Conservation (phyloP, 2,797 vertebrate genomes). For the Falco naumanni region DNA sequence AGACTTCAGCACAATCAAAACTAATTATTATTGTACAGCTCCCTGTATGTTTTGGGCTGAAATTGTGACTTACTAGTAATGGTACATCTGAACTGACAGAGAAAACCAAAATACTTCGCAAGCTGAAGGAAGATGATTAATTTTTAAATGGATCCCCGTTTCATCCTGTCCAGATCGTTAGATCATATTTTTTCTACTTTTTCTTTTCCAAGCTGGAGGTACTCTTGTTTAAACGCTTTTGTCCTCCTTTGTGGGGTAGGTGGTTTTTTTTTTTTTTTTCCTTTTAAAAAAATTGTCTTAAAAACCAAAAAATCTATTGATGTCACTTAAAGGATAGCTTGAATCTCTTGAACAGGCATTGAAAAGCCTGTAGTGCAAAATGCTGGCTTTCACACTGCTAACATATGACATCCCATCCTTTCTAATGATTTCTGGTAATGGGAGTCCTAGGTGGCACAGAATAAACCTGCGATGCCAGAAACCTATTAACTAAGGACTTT, state of each 20-base stretch:
- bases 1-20: not conserved
- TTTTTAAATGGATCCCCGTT: not conserved
- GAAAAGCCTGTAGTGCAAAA: not conserved
- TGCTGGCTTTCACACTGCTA: not conserved
- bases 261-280: not conserved
- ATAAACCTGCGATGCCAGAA: not conserved
- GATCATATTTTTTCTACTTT: not conserved
- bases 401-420: not conserved
- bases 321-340: not conserved
- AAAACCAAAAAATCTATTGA: not conserved
- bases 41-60: not conserved
- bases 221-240: not conserved
- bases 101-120: not conserved
- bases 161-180: not conserved
- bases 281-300: not conserved
- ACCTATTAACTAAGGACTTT: not conserved
- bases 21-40: not conserved
- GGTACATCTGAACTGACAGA: not conserved
- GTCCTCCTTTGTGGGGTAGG: not conserved
- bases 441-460: not conserved
- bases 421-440: not conserved
- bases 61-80: not conserved
- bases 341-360: not conserved
- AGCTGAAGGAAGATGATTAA: not conserved
- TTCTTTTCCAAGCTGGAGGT: not conserved